Percentiles rank a stretch among this genome's conserved stretches.
Evolutionary conservation across 2,888 invertebrate species (phyloP).

Genomic region (Adineta ricciae): DNA sequence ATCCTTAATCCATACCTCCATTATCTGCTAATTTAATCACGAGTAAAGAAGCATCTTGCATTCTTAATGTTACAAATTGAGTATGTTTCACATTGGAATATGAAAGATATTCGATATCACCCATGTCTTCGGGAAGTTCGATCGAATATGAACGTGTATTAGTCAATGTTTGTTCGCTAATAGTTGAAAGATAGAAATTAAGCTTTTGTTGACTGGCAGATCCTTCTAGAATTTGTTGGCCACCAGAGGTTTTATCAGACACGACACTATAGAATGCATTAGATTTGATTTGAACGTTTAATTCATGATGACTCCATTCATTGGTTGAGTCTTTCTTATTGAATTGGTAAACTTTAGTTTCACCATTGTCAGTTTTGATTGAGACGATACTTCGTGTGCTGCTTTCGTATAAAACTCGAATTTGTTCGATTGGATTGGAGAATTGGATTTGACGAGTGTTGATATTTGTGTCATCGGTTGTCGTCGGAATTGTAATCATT

Average conservation of each 20-base stretch:
- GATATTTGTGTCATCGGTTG: neutral
- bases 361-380: neutral
- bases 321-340: neutral
- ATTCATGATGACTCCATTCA: neutral
- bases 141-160: neutral
- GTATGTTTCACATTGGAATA: neutral
- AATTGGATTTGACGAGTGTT: neutral
- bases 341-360: neutral
- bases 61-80: neutral
- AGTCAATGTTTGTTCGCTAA: neutral
- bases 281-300: neutral
- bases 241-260: neutral
- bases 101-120: neutral
- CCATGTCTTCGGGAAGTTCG: neutral
- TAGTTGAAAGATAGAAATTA: neutral
- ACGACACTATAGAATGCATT: neutral
- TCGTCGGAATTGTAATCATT: neutral
- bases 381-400: neutral
- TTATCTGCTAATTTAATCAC: neutral
- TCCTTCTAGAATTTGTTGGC: neutral
- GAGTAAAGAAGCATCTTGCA: slow-evolving; percentile 13
- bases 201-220: neutral
- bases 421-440: neutral
- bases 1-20: slow-evolving; percentile 10
- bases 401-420: neutral